Conservation (phyloP, 1,140 invertebrate species). For the Neuroterus valhalla region DNA sequence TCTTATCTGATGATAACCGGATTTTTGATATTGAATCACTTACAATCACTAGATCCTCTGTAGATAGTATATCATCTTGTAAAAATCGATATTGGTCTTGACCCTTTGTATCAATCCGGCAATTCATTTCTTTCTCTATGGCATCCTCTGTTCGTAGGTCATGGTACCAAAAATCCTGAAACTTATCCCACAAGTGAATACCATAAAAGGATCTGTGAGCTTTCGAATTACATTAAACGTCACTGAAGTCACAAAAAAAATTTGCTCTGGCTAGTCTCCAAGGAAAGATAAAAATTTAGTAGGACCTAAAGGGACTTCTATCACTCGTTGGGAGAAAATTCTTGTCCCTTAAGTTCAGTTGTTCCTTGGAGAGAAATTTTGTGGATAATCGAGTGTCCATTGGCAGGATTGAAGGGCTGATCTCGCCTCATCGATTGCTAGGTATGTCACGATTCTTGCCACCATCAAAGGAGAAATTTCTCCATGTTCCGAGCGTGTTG, state of each 20-base stretch:
- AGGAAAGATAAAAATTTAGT: background rate
- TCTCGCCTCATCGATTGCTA: constrained; percentile 24
- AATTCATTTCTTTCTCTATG: too few relatives aligned
- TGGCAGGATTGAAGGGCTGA: background rate
- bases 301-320: background rate
- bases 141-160: too few relatives aligned
- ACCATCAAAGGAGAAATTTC: constrained; percentile 32
- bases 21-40: constrained; percentile 1
- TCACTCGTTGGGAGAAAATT: background rate
- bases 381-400: background rate
- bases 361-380: background rate
- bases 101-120: too few relatives aligned
- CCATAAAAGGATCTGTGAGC: too few relatives aligned
- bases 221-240: too few relatives aligned
- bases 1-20: background rate
- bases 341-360: background rate
- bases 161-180: too few relatives aligned
- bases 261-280: background rate
- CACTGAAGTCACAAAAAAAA: too few relatives aligned
- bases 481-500: constrained; percentile 21
- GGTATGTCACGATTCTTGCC: constrained; percentile 29
- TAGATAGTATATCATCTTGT: too few relatives aligned
- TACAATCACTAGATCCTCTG: background rate
- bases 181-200: too few relatives aligned
- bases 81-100: too few relatives aligned